Base-by-base conservation (phyloP, 2,113 vertebrate genomes). In the rat (Rattus norvegicus) region DNA sequence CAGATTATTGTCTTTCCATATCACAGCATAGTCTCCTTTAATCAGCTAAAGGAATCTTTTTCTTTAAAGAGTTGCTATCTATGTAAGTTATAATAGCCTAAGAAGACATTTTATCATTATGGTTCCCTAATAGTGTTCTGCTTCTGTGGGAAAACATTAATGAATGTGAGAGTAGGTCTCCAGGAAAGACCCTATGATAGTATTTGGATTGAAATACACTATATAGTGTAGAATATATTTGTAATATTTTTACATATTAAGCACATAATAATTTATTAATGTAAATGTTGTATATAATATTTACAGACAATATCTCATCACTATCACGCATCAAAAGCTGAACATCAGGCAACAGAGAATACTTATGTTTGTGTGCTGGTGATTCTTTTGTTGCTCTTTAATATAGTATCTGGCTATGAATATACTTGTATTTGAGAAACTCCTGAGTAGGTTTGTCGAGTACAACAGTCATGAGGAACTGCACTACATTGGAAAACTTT, bases 301-400 rank as follows among this genome's bases (percentile, higher is more conserved):
- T 22, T 75, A 7, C 10, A 87, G 65, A 39, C 16, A 56, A n/a
- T 17, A 1, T n/a, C 2, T 17, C 19, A 33, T 3, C 36, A 2
- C 20, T n/a, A 61, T 2, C 0, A 4, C 22, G 67, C 22, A 12
- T 26, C 39, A 84, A 47, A 0, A 16, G 4, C 7, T 7, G 76
- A 26, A 28, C 7, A 22, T 36, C 6, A 36, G 26, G 4, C 3
- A 8, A 49, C 30, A 90, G 6, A n/a, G 26, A 85, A 72, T 1
- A 1, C 4, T 63, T 85, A 9, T 39, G 5, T 20, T 56, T 9
- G 5, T 87, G 8, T 49, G 39, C 33, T 16, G 26, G 1, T 43
- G 33, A 28, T 85, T 65, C 12, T 39, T 84, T 63, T 47, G 47
- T 26, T 85, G 12, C 12, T 65, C 30, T 63, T 43, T 65, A 13